Evolutionary conservation across 2,888 invertebrate species (phyloP), one percentile per base, ranked within the genome.

Genomic region (Drosophila affinis): DNA sequence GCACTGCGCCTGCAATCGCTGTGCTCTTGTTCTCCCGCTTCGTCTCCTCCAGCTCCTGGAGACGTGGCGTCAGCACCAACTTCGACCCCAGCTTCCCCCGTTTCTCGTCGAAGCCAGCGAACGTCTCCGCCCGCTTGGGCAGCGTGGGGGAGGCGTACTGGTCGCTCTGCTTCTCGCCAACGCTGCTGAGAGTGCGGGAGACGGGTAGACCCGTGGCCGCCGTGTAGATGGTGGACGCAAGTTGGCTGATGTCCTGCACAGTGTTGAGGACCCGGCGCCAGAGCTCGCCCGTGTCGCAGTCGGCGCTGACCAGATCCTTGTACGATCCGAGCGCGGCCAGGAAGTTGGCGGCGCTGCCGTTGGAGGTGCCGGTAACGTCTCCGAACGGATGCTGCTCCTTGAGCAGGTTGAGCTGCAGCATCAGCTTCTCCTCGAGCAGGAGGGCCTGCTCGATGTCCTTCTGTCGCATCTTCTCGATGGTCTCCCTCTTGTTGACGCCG

Each of bases 51-150:
- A 91, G 72, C 68, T 91, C 91, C 53, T 91, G 90, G 3, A 91
- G 72, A 0, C 91, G 89, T 2, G 90, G 90, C 3, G 90, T 78
- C 4, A 91, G 56, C 34, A 87, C 77, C 80, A 94, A 90, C 78
- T 90, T 90, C 3, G 93, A 91, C 60, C 93, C 82, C 46, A 88
- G 52, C 74, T 91, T 93, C 57, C 81, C 90, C 14, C 92, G 89
- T 72, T 91, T 91, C 84, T 94, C 94, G 93, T 98, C 98, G 90
- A 98, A 98, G 9, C 98, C 98, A 1, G 98, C 98, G 92, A 98
- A 99, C 4, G 98, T 98, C 93, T 98, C 98, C 0, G 98, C 98
- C 34, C 98, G 94, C 83, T 98, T 96, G 18, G 98, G 98, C 72
- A 98, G 92, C 45, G 96, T 96, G 17, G 97, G 96, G 32, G 97